Evolutionary conservation across 2,888 invertebrate genomes (phyloP).

Genomic region (Ypsolopha sequella): DNA sequence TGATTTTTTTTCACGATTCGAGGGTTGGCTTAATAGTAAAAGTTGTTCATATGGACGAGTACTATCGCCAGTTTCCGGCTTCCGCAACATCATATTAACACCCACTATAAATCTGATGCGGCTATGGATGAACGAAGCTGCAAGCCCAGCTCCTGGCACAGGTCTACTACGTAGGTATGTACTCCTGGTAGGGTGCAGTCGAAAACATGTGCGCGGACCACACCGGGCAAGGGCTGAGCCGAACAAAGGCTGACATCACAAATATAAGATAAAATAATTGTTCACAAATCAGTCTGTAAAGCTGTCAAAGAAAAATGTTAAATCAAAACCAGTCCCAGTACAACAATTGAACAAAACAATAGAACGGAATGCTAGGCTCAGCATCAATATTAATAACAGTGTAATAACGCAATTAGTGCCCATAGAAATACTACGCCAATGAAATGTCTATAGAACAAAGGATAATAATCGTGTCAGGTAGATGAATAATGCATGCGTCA

Average conservation of each 20-base stretch:
- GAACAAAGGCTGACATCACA: no score
- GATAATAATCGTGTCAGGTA: conserved; percentile 28
- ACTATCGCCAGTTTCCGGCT: no score
- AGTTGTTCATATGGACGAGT: no score
- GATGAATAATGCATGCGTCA: conserved; percentile 44
- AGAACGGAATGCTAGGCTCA: neutral
- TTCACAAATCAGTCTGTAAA: neutral
- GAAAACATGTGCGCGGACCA: no score
- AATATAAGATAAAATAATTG: neutral
- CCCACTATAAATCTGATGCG: no score
- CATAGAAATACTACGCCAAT: conserved; percentile 1
- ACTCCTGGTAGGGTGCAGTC: neutral
- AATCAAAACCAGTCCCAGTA: neutral
- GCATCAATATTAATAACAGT: conserved; percentile 3
- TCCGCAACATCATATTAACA: no score
- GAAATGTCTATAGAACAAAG: conserved; percentile 33
- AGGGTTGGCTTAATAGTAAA: no score
- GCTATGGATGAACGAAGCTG: no score
- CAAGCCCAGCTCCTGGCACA: neutral
- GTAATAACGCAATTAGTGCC: conserved; percentile 5
- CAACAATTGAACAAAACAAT: conserved; percentile 1
- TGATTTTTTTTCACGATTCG: no score
- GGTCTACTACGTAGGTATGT: neutral
- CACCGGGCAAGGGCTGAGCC: no score
- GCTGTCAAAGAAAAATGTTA: no score